phyloP scores from a whole-genome alignment of 2,113 vertebrate species.

The Pristiophorus japonicus region DNA sequence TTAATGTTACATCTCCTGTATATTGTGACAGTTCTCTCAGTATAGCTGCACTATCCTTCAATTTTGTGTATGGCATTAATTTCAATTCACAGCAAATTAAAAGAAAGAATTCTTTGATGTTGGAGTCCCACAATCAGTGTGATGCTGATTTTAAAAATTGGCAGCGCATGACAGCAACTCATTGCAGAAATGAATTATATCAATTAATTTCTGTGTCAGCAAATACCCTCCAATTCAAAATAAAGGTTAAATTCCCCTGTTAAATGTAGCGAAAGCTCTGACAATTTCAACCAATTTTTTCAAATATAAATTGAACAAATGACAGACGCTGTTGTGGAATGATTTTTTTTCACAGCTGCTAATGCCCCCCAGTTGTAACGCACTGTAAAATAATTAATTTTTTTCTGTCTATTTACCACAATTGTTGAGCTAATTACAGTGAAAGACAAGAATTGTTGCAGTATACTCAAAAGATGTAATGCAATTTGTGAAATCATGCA shows the following conservation, averaged over 20 bases:
- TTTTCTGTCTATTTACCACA: neutral
- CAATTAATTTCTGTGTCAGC: neutral
- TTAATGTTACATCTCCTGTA: neutral
- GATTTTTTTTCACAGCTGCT: neutral
- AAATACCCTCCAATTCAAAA: neutral
- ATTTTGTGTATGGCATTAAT: too few relatives aligned
- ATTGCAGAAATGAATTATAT: neutral
- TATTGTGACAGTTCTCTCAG: neutral
- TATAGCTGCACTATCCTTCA: neutral
- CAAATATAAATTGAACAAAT: neutral
- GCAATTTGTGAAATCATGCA: neutral
- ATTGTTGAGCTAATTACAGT: neutral
- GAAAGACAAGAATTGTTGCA: neutral
- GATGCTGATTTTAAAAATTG: neutral
- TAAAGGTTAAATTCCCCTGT: neutral
- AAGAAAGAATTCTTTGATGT: too few relatives aligned
- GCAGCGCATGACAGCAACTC: neutral
- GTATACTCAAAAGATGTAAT: neutral
- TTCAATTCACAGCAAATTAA: too few relatives aligned
- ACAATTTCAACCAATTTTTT: neutral
- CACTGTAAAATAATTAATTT: neutral
- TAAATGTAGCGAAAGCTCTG: neutral
- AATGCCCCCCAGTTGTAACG: neutral
- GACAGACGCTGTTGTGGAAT: neutral
- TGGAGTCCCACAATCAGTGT: neutral